Evolutionary conservation across 2,113 vertebrate genomes (phyloP), one percentile per base, ranked within the genome.

Genomic region (Origma solitaria): DNA sequence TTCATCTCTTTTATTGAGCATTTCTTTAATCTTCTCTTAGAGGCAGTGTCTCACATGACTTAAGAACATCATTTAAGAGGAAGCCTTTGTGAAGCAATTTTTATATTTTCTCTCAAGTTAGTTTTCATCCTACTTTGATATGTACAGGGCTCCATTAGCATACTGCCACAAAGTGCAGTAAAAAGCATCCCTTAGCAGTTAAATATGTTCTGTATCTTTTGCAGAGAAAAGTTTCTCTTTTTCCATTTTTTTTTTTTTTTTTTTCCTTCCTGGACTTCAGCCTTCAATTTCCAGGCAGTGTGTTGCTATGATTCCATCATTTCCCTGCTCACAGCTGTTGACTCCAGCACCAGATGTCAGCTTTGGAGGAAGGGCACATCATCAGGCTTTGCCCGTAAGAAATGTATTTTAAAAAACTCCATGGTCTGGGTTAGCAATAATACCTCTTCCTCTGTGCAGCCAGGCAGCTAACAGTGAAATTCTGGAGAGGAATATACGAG

Each of bases 401-500:
- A 75, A 73, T 40, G 6, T 8, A 25, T 21, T 86, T 31, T 1
- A 6, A 50, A 71, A 60, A 51, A 2, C 0, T 1, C 3, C 0
- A 0, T 44, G 9, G 13, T 28, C 51, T 54, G 24, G 24, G 75
- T 35, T 66, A 69, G 28, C 17, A 92, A 31, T 40, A 50, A 14
- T 22, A 35, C 30, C 16, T 62, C 51, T 47, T 90, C 14, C 14
- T 87, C 17, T 73, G 27, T 57, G 50, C 80, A 90, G 33, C 12
- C 31, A 37, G 17, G 40, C 17, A 79, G 47, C n/a, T 88, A 56
- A 53, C 45, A 69, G 25, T 35, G n/a, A 76, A 79, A 90, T 65
- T 17, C 8, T 37, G 20, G 7, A n/a, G 38, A 33, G 42, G 21
- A 90, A 45, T 54, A 49, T 21, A 47, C 2, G 24, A 40, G 49